phyloP scores from a whole-genome alignment of 2,113 vertebrate species.

The Thamnaconus septentrionalis region DNA sequence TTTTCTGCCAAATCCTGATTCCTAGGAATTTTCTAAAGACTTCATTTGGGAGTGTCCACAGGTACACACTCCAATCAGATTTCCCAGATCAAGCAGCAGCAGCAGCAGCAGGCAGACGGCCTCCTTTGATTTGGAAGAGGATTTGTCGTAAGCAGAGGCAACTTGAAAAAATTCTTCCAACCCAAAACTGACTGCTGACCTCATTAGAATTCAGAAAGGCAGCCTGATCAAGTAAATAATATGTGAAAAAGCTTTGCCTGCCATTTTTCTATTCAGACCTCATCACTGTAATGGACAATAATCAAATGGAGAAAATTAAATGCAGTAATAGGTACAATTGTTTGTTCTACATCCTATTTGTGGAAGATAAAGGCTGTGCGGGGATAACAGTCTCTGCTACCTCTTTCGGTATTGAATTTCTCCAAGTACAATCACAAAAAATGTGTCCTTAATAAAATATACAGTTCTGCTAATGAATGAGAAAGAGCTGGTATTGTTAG shows the following conservation, averaged over 20 bases:
- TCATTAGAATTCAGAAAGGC: conserved; percentile 1
- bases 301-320: conserved; percentile 30
- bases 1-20: too few species aligned
- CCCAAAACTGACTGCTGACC: conserved; percentile 1
- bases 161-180: too few species aligned
- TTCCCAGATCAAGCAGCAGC: too few species aligned
- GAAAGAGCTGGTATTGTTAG: conserved; percentile 26
- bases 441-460: conserved; percentile 17
- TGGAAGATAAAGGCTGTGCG: conserved; percentile 15
- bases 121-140: too few species aligned
- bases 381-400: background rate
- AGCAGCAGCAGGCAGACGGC: too few species aligned
- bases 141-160: too few species aligned
- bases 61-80: too few species aligned
- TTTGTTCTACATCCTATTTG: conserved; percentile 12
- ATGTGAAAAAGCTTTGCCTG: conserved; percentile 4
- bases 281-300: conserved; percentile 36
- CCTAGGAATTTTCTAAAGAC: too few species aligned
- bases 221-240: conserved; percentile 4
- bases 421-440: conserved; percentile 30
- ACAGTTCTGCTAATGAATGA: conserved; percentile 25
- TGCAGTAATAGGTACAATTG: conserved; percentile 10
- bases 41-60: too few species aligned
- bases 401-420: background rate
- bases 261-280: conserved; percentile 3